Conservation (phyloP, 2,797 vertebrate genomes). For the Lepilemur ruficaudatus region DNA sequence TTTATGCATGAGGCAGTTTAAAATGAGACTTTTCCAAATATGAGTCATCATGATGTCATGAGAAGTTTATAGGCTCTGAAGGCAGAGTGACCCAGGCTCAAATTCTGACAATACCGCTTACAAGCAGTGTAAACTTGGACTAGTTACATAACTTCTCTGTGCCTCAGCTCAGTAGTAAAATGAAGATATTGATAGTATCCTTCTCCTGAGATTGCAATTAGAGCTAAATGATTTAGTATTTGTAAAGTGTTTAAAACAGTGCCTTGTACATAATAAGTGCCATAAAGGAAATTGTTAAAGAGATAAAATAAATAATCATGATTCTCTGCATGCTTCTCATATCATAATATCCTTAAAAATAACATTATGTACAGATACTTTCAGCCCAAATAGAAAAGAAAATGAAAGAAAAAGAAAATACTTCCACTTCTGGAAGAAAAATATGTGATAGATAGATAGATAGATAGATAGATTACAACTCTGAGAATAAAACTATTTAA, state of each 20-base stretch:
- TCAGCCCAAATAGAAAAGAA: background rate
- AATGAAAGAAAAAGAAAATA: background rate
- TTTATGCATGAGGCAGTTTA: background rate
- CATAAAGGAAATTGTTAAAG: background rate
- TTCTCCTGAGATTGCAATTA: background rate
- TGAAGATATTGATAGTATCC: background rate
- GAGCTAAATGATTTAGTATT: background rate
- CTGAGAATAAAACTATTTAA: no score
- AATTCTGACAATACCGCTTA: background rate
- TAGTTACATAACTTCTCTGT: background rate
- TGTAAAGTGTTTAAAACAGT: background rate
- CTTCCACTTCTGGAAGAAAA: background rate
- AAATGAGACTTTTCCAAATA: background rate
- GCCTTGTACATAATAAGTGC: background rate
- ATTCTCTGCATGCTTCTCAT: background rate
- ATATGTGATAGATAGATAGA: no score
- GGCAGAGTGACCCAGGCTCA: background rate
- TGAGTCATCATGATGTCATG: background rate
- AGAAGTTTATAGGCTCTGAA: background rate
- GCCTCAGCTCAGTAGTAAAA: background rate
- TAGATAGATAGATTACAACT: no score
- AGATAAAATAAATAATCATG: background rate
- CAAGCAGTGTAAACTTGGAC: background rate
- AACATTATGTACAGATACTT: background rate
- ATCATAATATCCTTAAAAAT: conserved; percentile 12